Conservation (phyloP, 2,888 invertebrate species). For the Elaeidobius kamerunicus region DNA sequence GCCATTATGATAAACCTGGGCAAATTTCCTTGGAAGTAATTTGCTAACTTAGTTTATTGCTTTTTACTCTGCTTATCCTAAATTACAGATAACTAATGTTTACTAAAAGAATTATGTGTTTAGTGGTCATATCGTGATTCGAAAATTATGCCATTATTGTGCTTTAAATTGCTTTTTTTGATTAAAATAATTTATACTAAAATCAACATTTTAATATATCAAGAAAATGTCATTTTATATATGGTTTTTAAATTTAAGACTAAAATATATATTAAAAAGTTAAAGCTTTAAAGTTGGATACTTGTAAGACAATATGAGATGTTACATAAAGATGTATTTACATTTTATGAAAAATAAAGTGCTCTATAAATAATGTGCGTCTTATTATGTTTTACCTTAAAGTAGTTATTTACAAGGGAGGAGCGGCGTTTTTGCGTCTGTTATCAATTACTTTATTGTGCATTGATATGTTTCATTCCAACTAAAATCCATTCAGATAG, state of each 20-base stretch:
- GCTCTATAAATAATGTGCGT: conserved; percentile 25
- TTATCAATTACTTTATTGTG: too few species aligned
- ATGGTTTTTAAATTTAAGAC: background rate
- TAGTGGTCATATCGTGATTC: background rate
- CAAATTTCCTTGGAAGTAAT: background rate
- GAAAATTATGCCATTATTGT: conserved; percentile 16
- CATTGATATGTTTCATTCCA: too few species aligned
- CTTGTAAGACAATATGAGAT: conserved; percentile 17
- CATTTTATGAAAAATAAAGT: conserved; percentile 18
- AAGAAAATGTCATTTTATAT: background rate
- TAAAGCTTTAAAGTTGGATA: conserved; percentile 14
- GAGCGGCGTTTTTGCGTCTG: conserved; percentile 22
- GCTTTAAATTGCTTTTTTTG: conserved; percentile 19
- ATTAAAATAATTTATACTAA: background rate
- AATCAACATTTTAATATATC: too few species aligned
- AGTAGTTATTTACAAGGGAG: conserved; percentile 23
- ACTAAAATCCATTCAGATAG: too few species aligned
- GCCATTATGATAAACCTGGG: background rate
- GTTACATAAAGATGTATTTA: conserved; percentile 17
- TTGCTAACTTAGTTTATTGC: background rate
- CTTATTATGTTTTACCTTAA: conserved; percentile 11
- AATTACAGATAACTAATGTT: background rate
- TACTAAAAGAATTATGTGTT: background rate
- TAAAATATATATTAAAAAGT: conserved; percentile 9
- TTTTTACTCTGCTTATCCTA: background rate